Conservation (phyloP, 2,113 vertebrate genomes). For the Phalacrocorax pelagicus region DNA sequence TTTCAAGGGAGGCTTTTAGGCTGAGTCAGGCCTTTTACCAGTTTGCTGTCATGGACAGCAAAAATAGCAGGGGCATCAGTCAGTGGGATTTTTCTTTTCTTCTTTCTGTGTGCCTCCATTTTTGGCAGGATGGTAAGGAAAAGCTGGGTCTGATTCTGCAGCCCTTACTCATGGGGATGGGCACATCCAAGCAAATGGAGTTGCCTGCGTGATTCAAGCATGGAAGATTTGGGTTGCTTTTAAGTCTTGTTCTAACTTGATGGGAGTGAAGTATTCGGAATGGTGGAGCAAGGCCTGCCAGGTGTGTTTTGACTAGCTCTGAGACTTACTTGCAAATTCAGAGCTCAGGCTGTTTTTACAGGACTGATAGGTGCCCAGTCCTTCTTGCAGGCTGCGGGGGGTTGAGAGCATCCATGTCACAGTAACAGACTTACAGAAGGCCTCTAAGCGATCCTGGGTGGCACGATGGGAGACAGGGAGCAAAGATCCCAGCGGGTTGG, state of each 20-base stretch:
- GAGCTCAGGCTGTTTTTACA: not conserved
- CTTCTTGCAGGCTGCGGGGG: not conserved
- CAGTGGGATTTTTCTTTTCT: not conserved
- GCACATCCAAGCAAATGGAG: not conserved
- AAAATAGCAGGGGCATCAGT: not conserved
- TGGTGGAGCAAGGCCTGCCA: not conserved
- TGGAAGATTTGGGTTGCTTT: not conserved
- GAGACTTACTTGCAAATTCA: not conserved
- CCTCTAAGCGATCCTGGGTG: not conserved
- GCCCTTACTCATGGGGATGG: constrained; percentile 35
- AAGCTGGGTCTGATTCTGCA: not conserved
- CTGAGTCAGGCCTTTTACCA: not conserved
- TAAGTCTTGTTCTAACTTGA: constrained; percentile 43
- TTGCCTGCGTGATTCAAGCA: not conserved
- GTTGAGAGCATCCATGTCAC: accelerated
- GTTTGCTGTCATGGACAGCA: not conserved
- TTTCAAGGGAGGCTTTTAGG: not conserved
- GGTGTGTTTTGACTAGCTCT: not conserved
- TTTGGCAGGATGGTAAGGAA: not conserved
- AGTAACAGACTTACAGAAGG: accelerated
- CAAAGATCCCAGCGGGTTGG: accelerated
- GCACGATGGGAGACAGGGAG: not conserved
- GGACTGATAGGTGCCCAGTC: not conserved
- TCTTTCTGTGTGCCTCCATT: not conserved
- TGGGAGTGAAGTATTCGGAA: not conserved